Evolutionary conservation across 2,888 invertebrate species (phyloP), one percentile per base, ranked within the genome.

Genomic region (Synanthedon vespiformis): DNA sequence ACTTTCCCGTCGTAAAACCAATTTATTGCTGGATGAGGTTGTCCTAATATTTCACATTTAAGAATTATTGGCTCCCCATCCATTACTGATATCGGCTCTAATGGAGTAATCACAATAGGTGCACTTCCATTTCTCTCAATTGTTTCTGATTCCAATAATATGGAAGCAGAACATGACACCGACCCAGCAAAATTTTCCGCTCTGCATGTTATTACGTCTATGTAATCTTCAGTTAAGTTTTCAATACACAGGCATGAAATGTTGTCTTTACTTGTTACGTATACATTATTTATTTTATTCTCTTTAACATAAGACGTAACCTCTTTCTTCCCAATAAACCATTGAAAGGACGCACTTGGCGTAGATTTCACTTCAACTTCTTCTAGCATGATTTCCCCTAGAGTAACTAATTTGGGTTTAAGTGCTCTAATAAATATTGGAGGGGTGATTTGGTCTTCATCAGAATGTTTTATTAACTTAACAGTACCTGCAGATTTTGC

Each of bases 181-280:
- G 95, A 95, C 10, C 97, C 97, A 51, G 92, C 93, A 51, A 93
- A 94, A 76, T 97, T 97, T 79, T 95, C 94, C 2, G 97, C 97
- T 65, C 95, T 90, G 65, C 96, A 96, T 16, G 95, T 95, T 64
- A 95, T 93, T 34, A 92, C 89, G 22, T 95, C 96, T 54, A 90
- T 85, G 62, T 90, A 90, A 71, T 94, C 92, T 54, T 90, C 86
- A 53, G 89, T 89, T 50, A 93, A 89, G 67, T 93, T 91, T 65
- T 92, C 91, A 56, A 96, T 92, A 59, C 94, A 85, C 16, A 96
- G 84, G 54, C 94, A 91, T n/a, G 95, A 95, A 65, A 91, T 90
- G 70, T 95, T 95, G 47, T 92, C 92, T 67, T 89, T 89, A 58
- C 81, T 80, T 12, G 93, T 92, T 8, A 93, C 90, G 60, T 94